phyloP scores from a whole-genome alignment of 2,888 invertebrate genomes.

The Drosophila conformis region DNA sequence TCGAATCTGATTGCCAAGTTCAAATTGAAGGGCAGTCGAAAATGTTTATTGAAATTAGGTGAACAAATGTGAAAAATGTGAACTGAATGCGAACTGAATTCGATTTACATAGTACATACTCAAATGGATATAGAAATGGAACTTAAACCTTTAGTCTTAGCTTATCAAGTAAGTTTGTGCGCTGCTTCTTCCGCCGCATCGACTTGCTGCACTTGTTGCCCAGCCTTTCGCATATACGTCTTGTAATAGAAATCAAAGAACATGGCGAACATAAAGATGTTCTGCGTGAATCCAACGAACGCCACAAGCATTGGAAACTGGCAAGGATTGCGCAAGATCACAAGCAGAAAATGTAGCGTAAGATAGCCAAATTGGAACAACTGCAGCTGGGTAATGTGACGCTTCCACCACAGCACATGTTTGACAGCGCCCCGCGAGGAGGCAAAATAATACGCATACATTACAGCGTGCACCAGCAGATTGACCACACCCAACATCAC shows the following conservation, averaged over 20 bases:
- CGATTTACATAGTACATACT: slow-evolving; percentile 45
- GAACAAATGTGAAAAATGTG: slow-evolving; percentile 34
- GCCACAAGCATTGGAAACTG: slow-evolving; percentile 70
- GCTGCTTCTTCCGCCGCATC: not conserved
- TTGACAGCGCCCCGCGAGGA: slow-evolving; percentile 90
- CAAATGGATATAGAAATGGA: slow-evolving; percentile 5
- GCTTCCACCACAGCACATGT: slow-evolving; percentile 93
- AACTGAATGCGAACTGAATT: slow-evolving; percentile 23
- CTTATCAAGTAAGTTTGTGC: slow-evolving; percentile 49
- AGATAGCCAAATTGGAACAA: slow-evolving; percentile 90
- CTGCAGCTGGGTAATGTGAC: slow-evolving; percentile 93
- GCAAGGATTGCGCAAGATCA: slow-evolving; percentile 78
- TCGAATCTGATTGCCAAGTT: slow-evolving; percentile 30
- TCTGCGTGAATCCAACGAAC: slow-evolving; percentile 80
- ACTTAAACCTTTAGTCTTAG: slow-evolving; percentile 35
- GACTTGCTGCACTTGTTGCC: not conserved
- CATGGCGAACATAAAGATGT: slow-evolving; percentile 84
- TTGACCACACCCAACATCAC: slow-evolving; percentile 90
- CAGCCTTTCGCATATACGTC: slow-evolving; percentile 68
- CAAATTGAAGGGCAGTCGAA: slow-evolving; percentile 38
- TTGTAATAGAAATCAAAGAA: slow-evolving; percentile 84
- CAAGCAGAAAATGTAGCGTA: slow-evolving; percentile 86
- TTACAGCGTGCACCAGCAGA: slow-evolving; percentile 91
- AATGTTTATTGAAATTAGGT: slow-evolving; percentile 68
- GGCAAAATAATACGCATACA: slow-evolving; percentile 93